Evolutionary conservation across 2,113 vertebrate species (phyloP), one percentile per base, ranked within the genome.

Genomic region (Eurystomus gularis): DNA sequence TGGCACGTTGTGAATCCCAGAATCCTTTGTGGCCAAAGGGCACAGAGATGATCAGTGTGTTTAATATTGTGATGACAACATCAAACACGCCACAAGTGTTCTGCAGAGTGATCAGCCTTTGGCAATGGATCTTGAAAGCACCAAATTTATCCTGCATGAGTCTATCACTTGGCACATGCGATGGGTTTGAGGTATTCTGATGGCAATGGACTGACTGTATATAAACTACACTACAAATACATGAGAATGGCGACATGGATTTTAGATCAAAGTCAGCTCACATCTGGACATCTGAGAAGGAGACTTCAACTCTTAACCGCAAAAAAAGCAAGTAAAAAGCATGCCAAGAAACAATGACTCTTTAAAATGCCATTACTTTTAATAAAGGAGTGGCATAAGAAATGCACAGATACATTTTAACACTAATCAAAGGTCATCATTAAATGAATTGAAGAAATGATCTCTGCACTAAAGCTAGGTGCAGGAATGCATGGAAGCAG

Each of bases 31-130:
- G 68, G 62, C 76, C 77, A 93, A 39, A 46, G 52, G 65, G 86
- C 78, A 94, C 20, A 82, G 55, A 58, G 72, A 69, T 42, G 62
- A 94, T 88, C 83, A 86, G 57, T 39, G 64, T n/a, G 35, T 69
- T 94, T 86, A 76, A 48, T 86, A 86, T 91, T 94, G 88, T 60
- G 72, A 95, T 89, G 87, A 79, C 87, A 94, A 84, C 60, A 84
- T 81, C 77, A 93, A 80, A 39, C 44, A 77, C 60, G 83, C 44
- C 14, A 7, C 68, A 80, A 89, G 62, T 11, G 68, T 44, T 80
- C 40, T 69, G 49, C 81, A 52, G 87, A 91, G 15, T 7, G 25
- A 93, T 93, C 77, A 77, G 84, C 49, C 84, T 64, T 94, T 77
- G 62, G 80, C 75, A 95, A 85, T 10, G 54, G 44, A 82, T 31